Evolutionary conservation across 64 coral and sea anemone species (phyloP).

Genomic region (Catalaphyllia jardinei): DNA sequence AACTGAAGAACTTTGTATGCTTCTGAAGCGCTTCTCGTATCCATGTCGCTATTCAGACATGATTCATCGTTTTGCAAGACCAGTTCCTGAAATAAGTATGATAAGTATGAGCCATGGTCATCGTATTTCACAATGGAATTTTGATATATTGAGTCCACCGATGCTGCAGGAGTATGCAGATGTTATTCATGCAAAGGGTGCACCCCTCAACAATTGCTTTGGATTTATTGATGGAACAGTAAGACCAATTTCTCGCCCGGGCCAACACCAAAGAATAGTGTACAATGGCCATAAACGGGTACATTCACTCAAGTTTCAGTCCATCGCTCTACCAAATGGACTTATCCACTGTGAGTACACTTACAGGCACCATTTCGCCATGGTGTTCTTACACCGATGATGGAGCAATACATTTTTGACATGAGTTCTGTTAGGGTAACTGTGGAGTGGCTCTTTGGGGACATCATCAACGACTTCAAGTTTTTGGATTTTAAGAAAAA

Average conservation of each 20-base stretch:
- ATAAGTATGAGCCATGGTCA: constrained; percentile 5
- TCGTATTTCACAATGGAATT: constrained; percentile 17
- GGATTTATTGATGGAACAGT: not conserved
- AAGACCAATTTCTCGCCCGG: no score
- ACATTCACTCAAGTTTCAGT: no score
- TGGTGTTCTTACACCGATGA: not conserved
- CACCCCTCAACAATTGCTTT: constrained; percentile 13
- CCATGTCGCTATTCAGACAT: constrained; percentile 15
- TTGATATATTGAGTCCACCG: constrained; percentile 15
- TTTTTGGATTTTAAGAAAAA: no score
- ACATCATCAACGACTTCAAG: not conserved
- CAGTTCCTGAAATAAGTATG: constrained; percentile 19
- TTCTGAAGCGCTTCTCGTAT: constrained; percentile 13
- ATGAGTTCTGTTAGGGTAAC: not conserved
- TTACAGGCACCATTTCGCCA: constrained; percentile 14
- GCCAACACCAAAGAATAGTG: no score
- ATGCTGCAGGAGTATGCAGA: constrained; percentile 6
- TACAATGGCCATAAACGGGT: no score
- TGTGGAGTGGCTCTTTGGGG: not conserved
- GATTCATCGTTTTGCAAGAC: constrained; percentile 12
- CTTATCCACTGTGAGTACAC: constrained; percentile 5
- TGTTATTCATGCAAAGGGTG: constrained; percentile 10
- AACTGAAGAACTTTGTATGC: constrained; percentile 21
- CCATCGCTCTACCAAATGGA: no score
- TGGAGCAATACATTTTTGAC: not conserved